phyloP scores from a whole-genome alignment of 2,888 invertebrate genomes.

The Rhorus exstirpatorius region DNA sequence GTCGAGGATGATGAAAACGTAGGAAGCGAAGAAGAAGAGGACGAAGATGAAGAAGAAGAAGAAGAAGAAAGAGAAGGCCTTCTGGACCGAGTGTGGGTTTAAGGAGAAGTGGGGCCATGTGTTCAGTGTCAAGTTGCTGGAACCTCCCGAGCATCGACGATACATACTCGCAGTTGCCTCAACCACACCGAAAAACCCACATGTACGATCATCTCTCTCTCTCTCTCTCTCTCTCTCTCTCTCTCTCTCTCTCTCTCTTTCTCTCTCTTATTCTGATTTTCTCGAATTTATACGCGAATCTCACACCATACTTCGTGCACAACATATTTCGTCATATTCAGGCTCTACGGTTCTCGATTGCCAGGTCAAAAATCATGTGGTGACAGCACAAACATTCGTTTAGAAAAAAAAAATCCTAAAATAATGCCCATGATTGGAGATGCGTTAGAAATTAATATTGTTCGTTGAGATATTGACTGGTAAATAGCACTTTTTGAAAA shows the following conservation, averaged over 20 bases:
- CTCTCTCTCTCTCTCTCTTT: slow-evolving; percentile 9
- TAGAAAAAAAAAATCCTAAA: no score
- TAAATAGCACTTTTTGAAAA: no score
- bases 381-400: no score
- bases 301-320: neutral
- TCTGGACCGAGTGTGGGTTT: slow-evolving; percentile 83
- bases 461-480: no score
- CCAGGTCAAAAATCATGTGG: neutral
- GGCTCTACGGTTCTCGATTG: neutral
- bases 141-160: slow-evolving; percentile 68
- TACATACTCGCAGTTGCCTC: slow-evolving; percentile 54
- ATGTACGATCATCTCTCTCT: slow-evolving; percentile 52
- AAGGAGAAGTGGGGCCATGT: slow-evolving; percentile 85
- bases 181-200: slow-evolving; percentile 58
- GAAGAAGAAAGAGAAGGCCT: slow-evolving; percentile 73
- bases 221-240: slow-evolving; percentile 25
- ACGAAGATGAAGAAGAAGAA: slow-evolving; percentile 24
- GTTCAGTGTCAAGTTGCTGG: slow-evolving; percentile 85
- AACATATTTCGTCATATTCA: neutral
- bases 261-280: slow-evolving; percentile 4
- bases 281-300: slow-evolving; percentile 22
- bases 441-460: no score
- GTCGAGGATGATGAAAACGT: slow-evolving; percentile 31
- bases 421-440: no score
- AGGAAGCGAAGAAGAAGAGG: slow-evolving; percentile 34